Evolutionary conservation across 2,797 vertebrate genomes (phyloP), one percentile per base, ranked within the genome.

Genomic region (Myotis findleyi): DNA sequence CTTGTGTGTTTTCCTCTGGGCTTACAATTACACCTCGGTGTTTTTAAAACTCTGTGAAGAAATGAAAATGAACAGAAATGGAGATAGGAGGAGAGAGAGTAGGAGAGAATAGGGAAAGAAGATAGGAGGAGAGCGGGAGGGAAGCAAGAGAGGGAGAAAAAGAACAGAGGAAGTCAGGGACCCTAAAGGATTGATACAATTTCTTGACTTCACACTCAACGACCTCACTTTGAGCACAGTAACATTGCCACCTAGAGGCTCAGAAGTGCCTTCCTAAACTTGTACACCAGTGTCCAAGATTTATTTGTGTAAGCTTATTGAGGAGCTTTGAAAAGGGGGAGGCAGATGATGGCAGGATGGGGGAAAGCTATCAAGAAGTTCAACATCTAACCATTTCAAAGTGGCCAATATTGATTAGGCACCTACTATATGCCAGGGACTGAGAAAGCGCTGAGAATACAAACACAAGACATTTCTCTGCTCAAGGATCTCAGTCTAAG

Each of bases 231-330:
- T 95, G 82, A 88, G 94, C 97, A 98, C 97, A 96, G 97, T 98
- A 98, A 98, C 96, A 98, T 5, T 98, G 98, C 98, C 98, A 98
- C 98, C 98, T 98, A 97, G 96, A 97, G 98, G 98, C 83, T 64
- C n/a, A 17, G 12, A 21, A 2, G 89, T 6, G 5, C 47, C 53
- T 91, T 36, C 27, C 36, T 10, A 47, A 14, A 44, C 36, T 27
- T 68, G 49, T 7, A 73, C 38, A 17, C 17, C 2, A 3, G 0
- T 0, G 3, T 6, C 7, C 13, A 47, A n/a, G 41, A 36, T 41
- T 30, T 38, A 41, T 18, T 57, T 41, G 57, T 27, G 13, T 2
- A 16, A 75, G 5, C 27, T 62, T 1, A 0, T 59, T 18, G 4
- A 21, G 41, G 36, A 79, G 41, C 10, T 96, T 85, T 75, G 36